These are phyloP conservation scores for Dryas iulia DNA, from an alignment of 1,140 invertebrate genomes.

Conservation along the genomic window DNA sequence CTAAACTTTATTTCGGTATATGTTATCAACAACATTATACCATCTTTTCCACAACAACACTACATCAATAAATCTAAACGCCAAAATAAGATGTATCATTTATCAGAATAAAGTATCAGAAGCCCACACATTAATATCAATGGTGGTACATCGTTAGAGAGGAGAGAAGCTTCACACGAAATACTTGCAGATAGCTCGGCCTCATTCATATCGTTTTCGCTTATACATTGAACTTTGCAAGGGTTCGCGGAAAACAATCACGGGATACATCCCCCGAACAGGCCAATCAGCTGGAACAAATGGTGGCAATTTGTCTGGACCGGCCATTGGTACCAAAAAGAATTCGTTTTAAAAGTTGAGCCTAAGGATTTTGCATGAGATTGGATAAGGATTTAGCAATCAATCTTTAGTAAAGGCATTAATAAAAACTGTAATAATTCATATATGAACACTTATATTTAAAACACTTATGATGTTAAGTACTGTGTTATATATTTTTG, in stretches of 20 bases:
- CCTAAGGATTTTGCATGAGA: constrained; percentile 3
- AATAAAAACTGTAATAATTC: too few relatives aligned
- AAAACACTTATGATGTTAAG: too few relatives aligned
- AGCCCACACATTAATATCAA: constrained; percentile 15
- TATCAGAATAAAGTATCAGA: constrained; percentile 4
- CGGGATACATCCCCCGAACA: constrained; percentile 52
- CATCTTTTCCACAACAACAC: not conserved
- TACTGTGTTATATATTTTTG: too few relatives aligned
- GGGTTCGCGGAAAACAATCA: constrained; percentile 70
- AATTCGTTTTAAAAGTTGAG: constrained; percentile 15
- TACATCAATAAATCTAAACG: not conserved
- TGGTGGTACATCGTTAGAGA: not conserved
- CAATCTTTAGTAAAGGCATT: not conserved
- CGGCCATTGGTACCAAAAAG: constrained; percentile 4
- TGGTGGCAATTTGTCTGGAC: constrained; percentile 52
- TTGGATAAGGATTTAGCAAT: not conserved
- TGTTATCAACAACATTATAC: not conserved
- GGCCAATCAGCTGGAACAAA: constrained; percentile 70
- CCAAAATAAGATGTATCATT: not conserved
- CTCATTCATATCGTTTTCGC: constrained; percentile 37
- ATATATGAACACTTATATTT: too few relatives aligned
- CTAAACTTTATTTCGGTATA: too few relatives aligned
- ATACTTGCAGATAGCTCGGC: constrained; percentile 19
- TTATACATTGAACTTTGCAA: constrained; percentile 45
- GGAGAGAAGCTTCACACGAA: constrained; percentile 30